Evolutionary conservation across 2,797 vertebrate species (phyloP).

Genomic region (Poecilia velifera): DNA sequence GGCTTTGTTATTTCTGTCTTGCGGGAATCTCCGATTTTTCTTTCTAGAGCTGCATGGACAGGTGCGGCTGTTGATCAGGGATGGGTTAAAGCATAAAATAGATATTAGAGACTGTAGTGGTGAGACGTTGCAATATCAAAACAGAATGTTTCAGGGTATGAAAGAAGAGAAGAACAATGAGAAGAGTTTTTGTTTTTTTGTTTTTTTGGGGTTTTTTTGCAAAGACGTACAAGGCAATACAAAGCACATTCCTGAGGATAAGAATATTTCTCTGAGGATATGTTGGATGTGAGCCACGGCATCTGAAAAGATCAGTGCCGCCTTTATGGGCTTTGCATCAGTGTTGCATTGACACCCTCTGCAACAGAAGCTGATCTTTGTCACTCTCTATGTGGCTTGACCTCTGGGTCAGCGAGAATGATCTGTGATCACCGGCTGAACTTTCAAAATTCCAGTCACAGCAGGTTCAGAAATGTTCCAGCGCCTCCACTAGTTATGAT

Average conservation of each 20-base stretch:
- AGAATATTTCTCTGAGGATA: background rate
- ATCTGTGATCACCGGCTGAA: constrained; percentile 46
- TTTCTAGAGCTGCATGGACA: constrained; percentile 10
- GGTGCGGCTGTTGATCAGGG: background rate
- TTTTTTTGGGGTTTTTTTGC: too few relatives aligned
- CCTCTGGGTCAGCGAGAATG: constrained; percentile 33
- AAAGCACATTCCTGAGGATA: background rate
- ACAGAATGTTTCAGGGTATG: background rate
- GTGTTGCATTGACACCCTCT: background rate
- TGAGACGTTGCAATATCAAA: background rate
- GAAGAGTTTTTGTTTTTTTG: background rate
- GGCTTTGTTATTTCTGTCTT: background rate
- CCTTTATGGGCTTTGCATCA: constrained; percentile 5
- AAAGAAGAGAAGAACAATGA: background rate
- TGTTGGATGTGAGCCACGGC: constrained; percentile 2
- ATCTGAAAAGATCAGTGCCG: constrained; percentile 3
- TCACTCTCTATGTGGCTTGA: constrained; percentile 21
- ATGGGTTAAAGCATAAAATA: constrained; percentile 5
- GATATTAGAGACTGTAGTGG: constrained; percentile 2
- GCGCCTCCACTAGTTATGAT: constrained; percentile 31
- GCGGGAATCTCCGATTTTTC: background rate
- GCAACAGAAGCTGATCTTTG: constrained; percentile 5
- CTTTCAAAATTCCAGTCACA: constrained; percentile 62
- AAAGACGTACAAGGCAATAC: constrained; percentile 5
- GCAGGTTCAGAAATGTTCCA: constrained; percentile 44